Base-by-base conservation (phyloP, 2,888 invertebrate species). In the Corythucha ciliata region DNA sequence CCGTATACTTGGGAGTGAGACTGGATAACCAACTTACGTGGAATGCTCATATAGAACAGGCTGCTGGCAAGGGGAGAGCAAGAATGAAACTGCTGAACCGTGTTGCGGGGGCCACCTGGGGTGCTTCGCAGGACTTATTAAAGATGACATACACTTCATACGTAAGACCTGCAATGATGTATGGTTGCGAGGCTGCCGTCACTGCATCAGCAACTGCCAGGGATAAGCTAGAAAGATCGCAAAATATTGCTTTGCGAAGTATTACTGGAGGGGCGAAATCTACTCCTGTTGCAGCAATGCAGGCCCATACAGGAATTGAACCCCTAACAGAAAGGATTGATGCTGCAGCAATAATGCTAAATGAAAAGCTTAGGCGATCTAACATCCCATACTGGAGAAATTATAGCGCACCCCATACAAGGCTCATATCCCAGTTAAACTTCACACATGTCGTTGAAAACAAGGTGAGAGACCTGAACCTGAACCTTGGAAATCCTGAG, bases 1-100 rank as follows among this genome's bases (percentile, higher is more conserved):
- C 40, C 4, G 25, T 26, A 26, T 42, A 42, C 27, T 42, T 42
- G 27, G 42, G 42, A 26, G 42, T 42, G 42, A 42, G 12, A 12
- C 14, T 42, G 27, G 42, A 42, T 26, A 42, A 42, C 18, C 26
- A 26, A 16, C 1, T 42, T 16, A 42, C 25, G 3, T 42, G 42
- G 42, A 42, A 42, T n/a, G 27, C 26, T 2, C 42, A 26, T 16
- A 42, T 26, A 26, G 14, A 42, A 12, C 42, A 26, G 26, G 42
- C 42, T 6, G 42, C 18, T 3, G 42, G 12, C 2, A 42, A 42
- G 18, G 27, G 27, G 4, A 26, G 42, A 14, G 4, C 27, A 8
- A 42, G 42, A 42, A 26, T 42, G 42, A 26, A 16, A 7, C 42
- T 42, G 26, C 42, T 42, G 5, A 26, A 26, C 21, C 39, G 42